Evolutionary conservation across 2,113 vertebrate genomes (phyloP).

Genomic region (Corvus moneduloides): DNA sequence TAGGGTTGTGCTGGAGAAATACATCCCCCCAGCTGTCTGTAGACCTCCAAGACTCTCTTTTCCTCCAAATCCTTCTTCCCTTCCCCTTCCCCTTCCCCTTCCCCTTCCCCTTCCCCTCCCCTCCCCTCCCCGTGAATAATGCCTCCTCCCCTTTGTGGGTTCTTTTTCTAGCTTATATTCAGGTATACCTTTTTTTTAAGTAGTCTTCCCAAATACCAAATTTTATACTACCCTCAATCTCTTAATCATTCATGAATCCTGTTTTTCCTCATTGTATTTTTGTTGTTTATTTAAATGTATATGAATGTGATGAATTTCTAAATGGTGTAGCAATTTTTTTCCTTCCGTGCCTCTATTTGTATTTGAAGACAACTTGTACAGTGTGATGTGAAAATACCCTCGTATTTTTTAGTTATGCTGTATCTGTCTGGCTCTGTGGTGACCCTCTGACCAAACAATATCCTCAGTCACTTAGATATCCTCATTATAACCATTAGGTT

Average conservation of each 20-base stretch:
- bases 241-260: neutral
- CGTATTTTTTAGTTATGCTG: neutral
- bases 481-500: slow-evolving; percentile 35
- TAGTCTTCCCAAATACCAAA: neutral
- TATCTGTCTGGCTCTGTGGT: neutral
- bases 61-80: neutral
- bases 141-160: neutral
- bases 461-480: neutral
- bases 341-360: neutral
- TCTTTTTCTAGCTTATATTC: neutral
- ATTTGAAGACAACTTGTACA: neutral
- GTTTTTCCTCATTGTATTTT: neutral
- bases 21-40: neutral
- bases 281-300: neutral
- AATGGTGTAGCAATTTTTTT: neutral
- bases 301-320: neutral
- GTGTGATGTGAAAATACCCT: neutral
- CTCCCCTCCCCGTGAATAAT: neutral
- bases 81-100: too few relatives aligned
- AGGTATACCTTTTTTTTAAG: neutral
- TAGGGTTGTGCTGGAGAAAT: neutral
- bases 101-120: too few relatives aligned
- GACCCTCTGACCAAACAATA: slow-evolving; percentile 35
- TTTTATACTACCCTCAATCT: neutral
- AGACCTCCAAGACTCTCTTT: neutral